Percentiles rank a stretch among this genome's conserved stretches.
phyloP scores from a whole-genome alignment of 2,888 invertebrate species.

The Nymphalis urticae region DNA sequence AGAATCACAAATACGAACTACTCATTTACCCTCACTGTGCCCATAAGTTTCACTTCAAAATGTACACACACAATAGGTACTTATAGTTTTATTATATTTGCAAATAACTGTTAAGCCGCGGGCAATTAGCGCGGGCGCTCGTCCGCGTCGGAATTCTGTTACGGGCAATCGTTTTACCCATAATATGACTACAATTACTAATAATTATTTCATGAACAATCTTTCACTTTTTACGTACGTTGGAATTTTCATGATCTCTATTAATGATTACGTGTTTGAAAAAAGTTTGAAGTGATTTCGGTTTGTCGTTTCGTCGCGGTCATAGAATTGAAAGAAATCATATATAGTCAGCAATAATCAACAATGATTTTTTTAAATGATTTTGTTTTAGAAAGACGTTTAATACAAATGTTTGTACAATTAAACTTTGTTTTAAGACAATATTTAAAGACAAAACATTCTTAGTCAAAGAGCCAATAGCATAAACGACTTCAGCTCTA shows the following conservation, averaged over 20 bases:
- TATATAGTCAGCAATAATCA: no score
- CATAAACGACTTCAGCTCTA: no score
- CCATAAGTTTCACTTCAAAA: no score
- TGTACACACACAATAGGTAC: neutral
- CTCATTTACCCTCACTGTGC: no score
- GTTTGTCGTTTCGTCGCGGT: neutral
- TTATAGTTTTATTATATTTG: neutral
- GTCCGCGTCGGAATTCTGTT: slow-evolving; percentile 26
- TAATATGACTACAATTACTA: slow-evolving; percentile 7
- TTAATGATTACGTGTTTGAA: neutral
- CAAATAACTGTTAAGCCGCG: slow-evolving; percentile 8
- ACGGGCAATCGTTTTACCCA: slow-evolving; percentile 19
- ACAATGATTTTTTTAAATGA: no score
- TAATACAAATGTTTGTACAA: no score
- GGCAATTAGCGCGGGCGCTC: slow-evolving; percentile 22
- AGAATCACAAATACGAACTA: no score
- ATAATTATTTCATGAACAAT: slow-evolving; percentile 4
- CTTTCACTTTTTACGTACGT: neutral
- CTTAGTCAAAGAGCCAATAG: no score
- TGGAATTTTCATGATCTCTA: neutral
- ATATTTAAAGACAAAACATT: no score
- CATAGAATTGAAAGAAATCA: no score
- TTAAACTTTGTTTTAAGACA: no score
- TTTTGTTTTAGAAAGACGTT: no score
- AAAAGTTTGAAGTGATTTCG: neutral